Evolutionary conservation across 2,888 invertebrate species (phyloP), one percentile per base, ranked within the genome.

Genomic region (Camponotus fellah): DNA sequence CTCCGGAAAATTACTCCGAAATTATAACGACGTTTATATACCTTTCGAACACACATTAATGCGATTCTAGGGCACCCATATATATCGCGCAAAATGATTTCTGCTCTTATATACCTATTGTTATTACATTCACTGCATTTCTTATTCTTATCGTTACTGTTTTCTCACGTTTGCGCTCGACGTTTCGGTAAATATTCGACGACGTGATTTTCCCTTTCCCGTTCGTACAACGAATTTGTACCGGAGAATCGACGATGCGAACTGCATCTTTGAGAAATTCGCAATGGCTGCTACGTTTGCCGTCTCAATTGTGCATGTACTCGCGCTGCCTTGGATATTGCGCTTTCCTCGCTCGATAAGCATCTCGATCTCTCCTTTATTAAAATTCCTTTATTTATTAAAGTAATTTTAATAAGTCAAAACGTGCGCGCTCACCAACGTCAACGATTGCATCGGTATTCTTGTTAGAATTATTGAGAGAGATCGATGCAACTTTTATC

Each of bases 161-260:
- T 80, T 46, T 80, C 79, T 14, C 79, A 80, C 46, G 34, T 80
- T 53, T 26, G 46, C 21, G 40, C 60, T 21, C 58, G 37, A 46
- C 37, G 79, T 46, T 80, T 72, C 79, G 43, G 60, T 72, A 80
- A 80, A 80, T 80, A 80, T 80, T 80, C 79, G 72, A 80, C 43
- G 58, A 80, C 60, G 43, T 80, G 79, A 80, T 80, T 80, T 80
- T 21, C 71, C 46, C 58, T 71, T 53, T 53, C 17, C 21, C 32
- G 40, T 40, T n/a, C 32, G 58, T 37, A 58, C 79, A 37, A 72
- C 79, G 60, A 80, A 46, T 40, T 71, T 26, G 21, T 79, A 69
- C 58, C 1, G 34, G 37, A 26, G 46, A 71, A 80, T 72, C 46
- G 72, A 60, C 72, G 60, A 80, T 80, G 79, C 46, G 40, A 40